Evolutionary conservation across 2,797 vertebrate genomes (phyloP).

Genomic region (Paguma larvata): DNA sequence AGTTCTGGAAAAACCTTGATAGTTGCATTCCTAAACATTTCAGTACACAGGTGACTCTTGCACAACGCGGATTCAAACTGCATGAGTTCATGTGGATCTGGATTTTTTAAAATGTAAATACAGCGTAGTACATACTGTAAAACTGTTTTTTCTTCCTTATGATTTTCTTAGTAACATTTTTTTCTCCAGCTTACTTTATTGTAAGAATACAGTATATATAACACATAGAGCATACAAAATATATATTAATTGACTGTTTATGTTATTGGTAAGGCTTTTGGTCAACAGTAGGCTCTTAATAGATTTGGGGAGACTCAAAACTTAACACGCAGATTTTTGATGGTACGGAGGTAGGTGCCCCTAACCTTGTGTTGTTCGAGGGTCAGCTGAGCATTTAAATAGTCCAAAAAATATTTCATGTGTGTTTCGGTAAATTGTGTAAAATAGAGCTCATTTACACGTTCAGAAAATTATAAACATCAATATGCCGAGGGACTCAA

Average conservation of each 20-base stretch:
- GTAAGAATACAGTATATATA: background rate
- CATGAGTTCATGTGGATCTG: background rate
- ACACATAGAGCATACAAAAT: background rate
- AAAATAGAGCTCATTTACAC: background rate
- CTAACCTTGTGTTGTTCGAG: background rate
- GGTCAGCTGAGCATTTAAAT: background rate
- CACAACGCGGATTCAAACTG: background rate
- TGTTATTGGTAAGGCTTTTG: background rate
- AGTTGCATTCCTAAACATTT: background rate
- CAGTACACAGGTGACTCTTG: background rate
- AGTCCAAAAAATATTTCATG: background rate
- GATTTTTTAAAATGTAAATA: background rate
- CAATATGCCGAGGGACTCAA: background rate
- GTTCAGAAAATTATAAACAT: background rate
- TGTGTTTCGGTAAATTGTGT: background rate
- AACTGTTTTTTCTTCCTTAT: background rate
- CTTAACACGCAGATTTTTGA: background rate
- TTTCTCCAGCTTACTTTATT: background rate
- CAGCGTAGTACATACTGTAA: background rate
- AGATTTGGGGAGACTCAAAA: background rate
- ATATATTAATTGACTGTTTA: background rate
- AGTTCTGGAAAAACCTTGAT: background rate
- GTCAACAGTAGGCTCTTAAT: background rate
- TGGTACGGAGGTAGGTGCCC: too few species aligned
- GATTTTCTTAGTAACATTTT: background rate